phyloP scores from a whole-genome alignment of 2,113 vertebrate genomes.

The Noctilio leporinus region DNA sequence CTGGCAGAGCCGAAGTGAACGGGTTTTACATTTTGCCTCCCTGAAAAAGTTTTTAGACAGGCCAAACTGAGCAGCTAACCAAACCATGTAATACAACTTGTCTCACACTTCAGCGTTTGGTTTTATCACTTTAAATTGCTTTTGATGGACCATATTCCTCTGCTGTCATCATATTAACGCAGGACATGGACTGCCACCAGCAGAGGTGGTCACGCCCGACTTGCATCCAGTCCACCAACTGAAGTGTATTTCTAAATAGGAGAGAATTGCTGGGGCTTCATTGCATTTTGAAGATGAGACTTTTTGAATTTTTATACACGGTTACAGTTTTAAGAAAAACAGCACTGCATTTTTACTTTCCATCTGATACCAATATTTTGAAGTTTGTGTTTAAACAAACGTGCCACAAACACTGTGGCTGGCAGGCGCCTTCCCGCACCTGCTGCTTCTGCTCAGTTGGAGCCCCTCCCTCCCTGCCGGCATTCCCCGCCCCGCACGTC shows the following conservation, averaged over 20 bases:
- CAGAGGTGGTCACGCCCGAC: neutral
- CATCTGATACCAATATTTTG: neutral
- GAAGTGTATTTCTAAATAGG: neutral
- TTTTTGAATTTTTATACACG: neutral
- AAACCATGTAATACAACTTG: neutral
- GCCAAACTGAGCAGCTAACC: neutral
- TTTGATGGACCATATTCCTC: neutral
- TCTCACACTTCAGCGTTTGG: neutral
- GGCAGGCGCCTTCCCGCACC: fast-evolving
- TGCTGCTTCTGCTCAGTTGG: too few species aligned
- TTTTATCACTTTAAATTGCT: neutral
- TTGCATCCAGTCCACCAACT: too few species aligned
- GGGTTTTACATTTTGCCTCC: neutral
- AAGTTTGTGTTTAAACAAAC: neutral
- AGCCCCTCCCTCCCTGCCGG: fast-evolving
- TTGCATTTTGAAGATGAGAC: neutral
- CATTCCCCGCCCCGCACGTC: fast-evolving
- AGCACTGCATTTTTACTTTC: neutral
- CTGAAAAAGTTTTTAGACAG: neutral
- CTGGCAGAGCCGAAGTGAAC: neutral
- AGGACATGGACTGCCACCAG: neutral
- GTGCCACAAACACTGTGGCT: neutral
- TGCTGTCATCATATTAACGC: neutral
- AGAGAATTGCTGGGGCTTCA: neutral
- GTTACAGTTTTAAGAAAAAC: neutral